Evolutionary conservation across 2,113 vertebrate species (phyloP).

Genomic region (Austrofundulus limnaeus): DNA sequence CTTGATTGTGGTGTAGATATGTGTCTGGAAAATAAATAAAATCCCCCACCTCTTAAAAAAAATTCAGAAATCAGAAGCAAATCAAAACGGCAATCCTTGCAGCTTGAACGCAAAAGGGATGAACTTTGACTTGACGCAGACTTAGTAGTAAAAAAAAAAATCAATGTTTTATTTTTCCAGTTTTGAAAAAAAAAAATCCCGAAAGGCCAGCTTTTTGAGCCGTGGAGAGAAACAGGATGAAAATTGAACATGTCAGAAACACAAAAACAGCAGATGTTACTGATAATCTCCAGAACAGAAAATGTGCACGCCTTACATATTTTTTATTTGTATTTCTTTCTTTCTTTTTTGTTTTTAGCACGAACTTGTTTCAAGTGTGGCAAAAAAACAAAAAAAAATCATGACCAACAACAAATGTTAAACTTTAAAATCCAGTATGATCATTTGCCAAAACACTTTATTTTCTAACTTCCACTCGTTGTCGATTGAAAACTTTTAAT

Average conservation of each 20-base stretch:
- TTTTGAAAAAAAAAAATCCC: slow-evolving; percentile 20
- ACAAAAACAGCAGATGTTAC: slow-evolving; percentile 63
- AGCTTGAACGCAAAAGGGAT: no score
- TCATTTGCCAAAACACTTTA: background rate
- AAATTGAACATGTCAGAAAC: slow-evolving; percentile 35
- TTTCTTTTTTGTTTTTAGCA: background rate
- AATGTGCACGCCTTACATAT: background rate
- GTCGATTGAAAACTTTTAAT: background rate
- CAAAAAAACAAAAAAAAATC: background rate
- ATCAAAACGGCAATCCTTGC: no score
- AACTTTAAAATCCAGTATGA: slow-evolving; percentile 4
- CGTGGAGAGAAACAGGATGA: slow-evolving; percentile 43
- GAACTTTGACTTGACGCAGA: no score
- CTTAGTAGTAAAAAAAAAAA: no score
- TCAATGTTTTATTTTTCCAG: background rate
- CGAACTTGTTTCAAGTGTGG: background rate
- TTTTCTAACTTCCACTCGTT: background rate
- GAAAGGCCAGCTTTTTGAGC: slow-evolving; percentile 2
- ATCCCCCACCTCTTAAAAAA: no score
- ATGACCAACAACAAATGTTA: background rate
- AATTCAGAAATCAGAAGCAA: no score
- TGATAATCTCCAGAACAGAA: slow-evolving; percentile 36
- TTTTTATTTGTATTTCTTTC: background rate
- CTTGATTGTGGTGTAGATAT: no score
- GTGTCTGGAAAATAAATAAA: no score